These are phyloP conservation scores for Aptenodytes forsteri DNA, from an alignment of 2,113 vertebrate species.

Conservation along the genomic window DNA sequence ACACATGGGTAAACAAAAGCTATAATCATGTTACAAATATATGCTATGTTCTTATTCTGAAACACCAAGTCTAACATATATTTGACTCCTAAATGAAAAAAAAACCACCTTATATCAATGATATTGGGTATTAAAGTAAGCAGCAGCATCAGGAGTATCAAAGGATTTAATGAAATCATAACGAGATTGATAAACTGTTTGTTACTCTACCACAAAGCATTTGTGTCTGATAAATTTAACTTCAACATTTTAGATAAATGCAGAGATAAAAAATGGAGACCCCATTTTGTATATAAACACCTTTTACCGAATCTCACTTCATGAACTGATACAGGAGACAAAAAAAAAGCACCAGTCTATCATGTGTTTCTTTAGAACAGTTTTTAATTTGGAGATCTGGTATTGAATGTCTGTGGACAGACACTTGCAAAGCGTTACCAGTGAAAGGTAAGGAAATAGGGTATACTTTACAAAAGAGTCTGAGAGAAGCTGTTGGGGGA, in stretches of 20 bases:
- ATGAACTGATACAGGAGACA: neutral
- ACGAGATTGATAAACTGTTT: neutral
- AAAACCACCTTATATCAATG: neutral
- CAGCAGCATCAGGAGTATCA: neutral
- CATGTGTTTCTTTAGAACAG: neutral
- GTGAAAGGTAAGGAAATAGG: neutral
- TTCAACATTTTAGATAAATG: constrained; percentile 14
- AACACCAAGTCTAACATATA: neutral
- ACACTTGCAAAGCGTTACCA: neutral
- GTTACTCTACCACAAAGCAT: neutral
- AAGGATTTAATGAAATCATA: constrained; percentile 5
- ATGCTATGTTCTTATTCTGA: neutral
- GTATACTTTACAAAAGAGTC: neutral
- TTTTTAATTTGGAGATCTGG: constrained; percentile 15
- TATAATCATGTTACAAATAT: constrained; percentile 22
- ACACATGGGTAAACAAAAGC: constrained; percentile 37
- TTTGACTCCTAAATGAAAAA: neutral
- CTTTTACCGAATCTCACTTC: neutral
- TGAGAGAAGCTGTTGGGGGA: neutral
- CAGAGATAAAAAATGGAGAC: neutral
- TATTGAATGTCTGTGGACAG: constrained; percentile 12
- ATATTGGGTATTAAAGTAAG: neutral
- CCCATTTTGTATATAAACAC: neutral
- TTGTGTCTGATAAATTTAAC: neutral
- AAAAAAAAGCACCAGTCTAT: neutral